Evolutionary conservation across 92 coral and sea anemone species (phyloP).

Genomic region (Zoanthus gigantus): DNA sequence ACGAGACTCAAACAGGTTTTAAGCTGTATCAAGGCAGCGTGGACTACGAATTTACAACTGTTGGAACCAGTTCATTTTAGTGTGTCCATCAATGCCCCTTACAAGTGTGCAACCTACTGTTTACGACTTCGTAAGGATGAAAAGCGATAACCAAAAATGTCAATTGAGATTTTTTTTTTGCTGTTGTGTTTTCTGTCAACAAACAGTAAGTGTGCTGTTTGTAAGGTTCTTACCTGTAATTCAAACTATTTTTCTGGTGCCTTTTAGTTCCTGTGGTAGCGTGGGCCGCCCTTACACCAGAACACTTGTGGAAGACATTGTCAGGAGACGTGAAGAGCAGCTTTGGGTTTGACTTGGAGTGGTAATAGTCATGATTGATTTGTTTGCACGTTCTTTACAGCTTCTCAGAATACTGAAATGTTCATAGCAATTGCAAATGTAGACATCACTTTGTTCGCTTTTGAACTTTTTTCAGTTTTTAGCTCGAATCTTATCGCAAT

Average conservation of each 20-base stretch:
- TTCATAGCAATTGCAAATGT: neutral
- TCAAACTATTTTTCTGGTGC: neutral
- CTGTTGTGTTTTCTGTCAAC: no score
- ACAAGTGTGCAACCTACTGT: no score
- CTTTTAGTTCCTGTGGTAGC: slow-evolving; percentile 60
- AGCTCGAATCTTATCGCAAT: neutral
- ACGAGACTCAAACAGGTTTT: no score
- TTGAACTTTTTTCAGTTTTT: neutral
- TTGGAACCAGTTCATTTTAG: no score
- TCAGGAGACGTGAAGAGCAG: slow-evolving; percentile 75
- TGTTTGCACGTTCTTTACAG: neutral
- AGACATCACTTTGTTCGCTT: neutral
- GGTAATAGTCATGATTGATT: slow-evolving; percentile 49
- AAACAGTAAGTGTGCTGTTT: neutral
- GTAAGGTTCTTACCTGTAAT: neutral
- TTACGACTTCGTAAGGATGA: no score
- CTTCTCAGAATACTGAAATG: neutral
- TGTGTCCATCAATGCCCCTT: no score
- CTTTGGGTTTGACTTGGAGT: slow-evolving; percentile 84
- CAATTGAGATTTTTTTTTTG: no score
- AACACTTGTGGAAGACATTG: slow-evolving; percentile 85
- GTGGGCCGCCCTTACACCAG: slow-evolving; percentile 96
- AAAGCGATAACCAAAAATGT: no score
- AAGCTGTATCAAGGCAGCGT: no score
- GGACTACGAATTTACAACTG: no score